Base-by-base conservation (phyloP, 2,888 invertebrate species). In the Trichogramma evanescens region DNA sequence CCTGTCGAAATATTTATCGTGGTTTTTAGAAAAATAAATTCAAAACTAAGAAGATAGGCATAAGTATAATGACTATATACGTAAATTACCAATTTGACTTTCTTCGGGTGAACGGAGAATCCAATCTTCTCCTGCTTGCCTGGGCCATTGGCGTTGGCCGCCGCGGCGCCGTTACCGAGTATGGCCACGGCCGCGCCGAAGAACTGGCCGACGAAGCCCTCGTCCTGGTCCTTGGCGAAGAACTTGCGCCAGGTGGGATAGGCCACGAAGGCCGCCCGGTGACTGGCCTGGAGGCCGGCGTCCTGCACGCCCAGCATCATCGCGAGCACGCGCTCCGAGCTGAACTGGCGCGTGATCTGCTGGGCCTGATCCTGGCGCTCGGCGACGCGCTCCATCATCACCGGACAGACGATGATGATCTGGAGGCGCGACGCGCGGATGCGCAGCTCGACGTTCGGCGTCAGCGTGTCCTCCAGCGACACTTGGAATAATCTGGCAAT, bases 231-330 rank as follows among this genome's bases (percentile, higher is more conserved):
- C 54, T 88, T 86, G 13, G 89, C 88, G 50, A 83, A 83, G 80
- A 90, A 88, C 74, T 89, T 87, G 62, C 87, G 86, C 93, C 93
- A 93, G 70, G 88, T 86, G 61, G 87, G 84, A 73, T 89, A 91
- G 51, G 84, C 84, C 4, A 88, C 84, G 67, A 90, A 82, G 54
- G 86, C 89, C 82, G 76, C 41, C 74, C 83, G 84, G 70, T 91
- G 89, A 63, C 82, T 81, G 57, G 87, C 84, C 59, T 85, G 83
- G 51, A 92, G 80, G 68, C 88, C 84, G 53, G 82, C 83, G 71
- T 89, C 91, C 60, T 86, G 84, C 0, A 92, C 89, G 1, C 93
- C 93, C 42, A 93, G 80, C 68, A 93, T 80, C 82, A 93, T 88
- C 7, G 89, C 89, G 61, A 93, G 78, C 8, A 91, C 86, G 68